Evolutionary conservation across 2,113 vertebrate genomes (phyloP), one percentile per base, ranked within the genome.

Genomic region (Synodontis membranacea): DNA sequence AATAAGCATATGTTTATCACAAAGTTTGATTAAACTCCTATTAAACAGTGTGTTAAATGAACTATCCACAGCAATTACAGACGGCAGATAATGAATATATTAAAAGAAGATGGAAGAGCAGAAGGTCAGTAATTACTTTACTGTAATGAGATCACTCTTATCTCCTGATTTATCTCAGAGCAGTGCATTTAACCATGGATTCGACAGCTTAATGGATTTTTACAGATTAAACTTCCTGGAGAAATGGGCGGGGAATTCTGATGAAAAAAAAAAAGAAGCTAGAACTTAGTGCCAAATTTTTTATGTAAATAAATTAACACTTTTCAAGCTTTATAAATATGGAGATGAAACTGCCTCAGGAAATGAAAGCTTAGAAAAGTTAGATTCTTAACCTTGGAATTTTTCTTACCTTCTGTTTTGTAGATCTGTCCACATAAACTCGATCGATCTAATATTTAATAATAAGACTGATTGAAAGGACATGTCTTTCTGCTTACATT

Each of bases 41-140:
- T 46, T 75, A 15, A 23, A 42, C 21, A 42, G 15, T 23, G 28
- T 19, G 11, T 76, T 31, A 50, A 31, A 76, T 31, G 74, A n/a
- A 31, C 42, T 44, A 46, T 14, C 42, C 12, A 14, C 28, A 50
- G 46, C 46, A 31, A 50, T 50, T 50, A 31, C 46, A 78, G 74
- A 19, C 15, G 0, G 17, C 28, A 56, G 31, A 56, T 80, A 25
- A 56, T 56, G 37, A 80, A 23, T 25, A 56, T 39, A 56, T 56
- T 54, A 37, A 80, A 39, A 25, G 52, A 80, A 56, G 78, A 80
- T 25, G 34, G 78, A 56, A 8, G 31, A 80, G n/a, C 50, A 80
- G 78, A 25, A 80, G 78, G 50, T 80, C 78, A 80, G 34, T 80
- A 80, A 80, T 80, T 58, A 80, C 34, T 80, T 56, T 39, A 80